A percentile compares a stretch with the other conserved stretches of the same genome.
phyloP scores from a whole-genome alignment of 2,888 invertebrate species.

The Operophtera brumata region DNA sequence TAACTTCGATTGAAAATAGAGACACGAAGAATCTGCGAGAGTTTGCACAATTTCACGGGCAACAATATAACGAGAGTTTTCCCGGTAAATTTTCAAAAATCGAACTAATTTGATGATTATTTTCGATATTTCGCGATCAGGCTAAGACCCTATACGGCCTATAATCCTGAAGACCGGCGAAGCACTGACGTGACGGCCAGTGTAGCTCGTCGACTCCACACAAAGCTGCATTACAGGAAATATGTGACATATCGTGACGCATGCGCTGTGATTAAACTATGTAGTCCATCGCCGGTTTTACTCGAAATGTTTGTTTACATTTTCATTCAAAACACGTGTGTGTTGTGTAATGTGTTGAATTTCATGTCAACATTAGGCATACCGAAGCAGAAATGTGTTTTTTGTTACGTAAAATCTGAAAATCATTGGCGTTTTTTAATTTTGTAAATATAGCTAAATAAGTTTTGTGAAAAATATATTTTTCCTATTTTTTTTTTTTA shows the following conservation, averaged over 20 bases:
- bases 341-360: conserved; percentile 1
- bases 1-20: conserved; percentile 5
- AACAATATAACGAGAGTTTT: conserved; percentile 22
- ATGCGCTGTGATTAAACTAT: conserved; percentile 34
- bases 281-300: conserved; percentile 31
- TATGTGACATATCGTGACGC: conserved; percentile 44
- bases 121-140: conserved; percentile 47
- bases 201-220: conserved; percentile 35
- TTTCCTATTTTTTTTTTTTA: no score
- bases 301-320: conserved; percentile 32
- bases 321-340: conserved; percentile 9
- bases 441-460: no score
- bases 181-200: conserved; percentile 49
- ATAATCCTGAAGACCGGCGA: conserved; percentile 60
- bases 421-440: no score
- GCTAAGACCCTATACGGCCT: conserved; percentile 59
- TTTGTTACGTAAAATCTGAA: no score
- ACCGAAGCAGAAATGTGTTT: not conserved
- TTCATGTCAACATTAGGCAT: not conserved
- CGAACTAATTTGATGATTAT: conserved; percentile 28
- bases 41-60: conserved; percentile 20
- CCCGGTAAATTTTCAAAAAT: conserved; percentile 26
- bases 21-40: conserved; percentile 14
- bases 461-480: no score
- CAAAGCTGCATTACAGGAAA: conserved; percentile 46